Evolutionary conservation across 2,797 vertebrate species (phyloP), one percentile per base, ranked within the genome.

Genomic region (Tangara arthus): DNA sequence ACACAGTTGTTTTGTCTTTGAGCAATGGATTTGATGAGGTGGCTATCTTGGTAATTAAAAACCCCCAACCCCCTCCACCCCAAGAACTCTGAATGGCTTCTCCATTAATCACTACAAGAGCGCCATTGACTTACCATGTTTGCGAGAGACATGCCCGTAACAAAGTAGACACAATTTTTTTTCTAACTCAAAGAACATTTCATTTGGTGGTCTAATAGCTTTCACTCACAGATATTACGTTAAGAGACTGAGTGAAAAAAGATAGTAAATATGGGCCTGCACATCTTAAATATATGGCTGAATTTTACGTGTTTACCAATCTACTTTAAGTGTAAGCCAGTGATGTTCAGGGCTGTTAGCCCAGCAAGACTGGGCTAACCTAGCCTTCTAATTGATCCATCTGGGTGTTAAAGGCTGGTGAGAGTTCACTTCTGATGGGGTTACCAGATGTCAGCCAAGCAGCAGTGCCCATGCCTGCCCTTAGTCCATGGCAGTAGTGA

Each of bases 11-110:
- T 94, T 75, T 92, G 64, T 94, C 90, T 94, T 59, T 72, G 15
- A 76, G 84, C 37, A 80, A 53, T 64, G 60, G n/a, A 60, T 61
- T 84, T 88, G 69, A 94, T 84, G 60, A 84, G 66, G 47, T 91
- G 47, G 13, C 70, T 87, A 71, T 90, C 60, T 60, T 53, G 35
- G 77, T 93, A 90, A 89, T 95, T 95, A 89, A 91, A 91, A 92
- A 34, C 35, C 0, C 28, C 15, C 59, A 65, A 15, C 19, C 1
- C 10, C 17, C 37, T 66, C n/a, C 20, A 60, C 42, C 26, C 32
- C 37, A 34, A 56, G 44, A 73, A 50, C 61, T 78, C 42, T 82
- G 90, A 95, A 84, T 59, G 63, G 39, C 41, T 94, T 90, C 78
- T 88, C 66, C 82, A 72, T 86, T 63, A 87, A 82, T 72, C 89